Base-by-base conservation (phyloP, 2,797 vertebrate genomes). In the Pipistrellus pygmaeus region DNA sequence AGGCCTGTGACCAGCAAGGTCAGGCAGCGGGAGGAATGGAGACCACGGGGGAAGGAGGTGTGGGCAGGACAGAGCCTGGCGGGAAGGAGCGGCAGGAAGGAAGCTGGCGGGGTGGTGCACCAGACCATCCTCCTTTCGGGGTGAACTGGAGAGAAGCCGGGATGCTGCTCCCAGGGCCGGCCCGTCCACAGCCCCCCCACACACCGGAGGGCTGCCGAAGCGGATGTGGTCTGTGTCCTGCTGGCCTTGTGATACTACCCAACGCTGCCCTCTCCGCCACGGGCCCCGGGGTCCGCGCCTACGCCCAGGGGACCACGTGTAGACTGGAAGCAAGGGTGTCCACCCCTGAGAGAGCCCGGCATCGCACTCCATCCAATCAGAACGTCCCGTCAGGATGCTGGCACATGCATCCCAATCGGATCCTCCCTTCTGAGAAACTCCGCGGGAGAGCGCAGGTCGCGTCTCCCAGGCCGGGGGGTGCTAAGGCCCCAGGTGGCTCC, bases 231-330 rank as follows among this genome's bases (percentile, higher is more conserved):
- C 75, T 75, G 8, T 44, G 73, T 41, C 66, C 3, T 20, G 64
- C 13, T 72, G 32, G 64, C 57, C 86, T 73, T 41, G 25, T 30
- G 55, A 93, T 75, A 78, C 32, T 60, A 93, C 44, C 35, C 53
- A 12, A 23, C 25, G 25, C 30, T 10, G 21, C 73, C 15, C 2
- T 64, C 81, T 89, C 81, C 41, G 90, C 81, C 38, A 51, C 38
- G 57, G 60, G 51, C 51, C 44, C 75, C 80, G n/a, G 53, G 27
- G 30, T 48, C 78, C 51, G 30, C n/a, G 20, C 51, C 35, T 32
- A 41, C 35, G 82, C 44, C 64, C 25, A 88, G 66, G 20, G 57
- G 80, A 81, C 30, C 48, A 23, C 6, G 15, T 4, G 48, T 18
- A 62, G 64, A 85, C 55, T n/a, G 44, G 46, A 85, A 94, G 71